Evolutionary conservation across 1,140 invertebrate species (phyloP).

Genomic region (Helicoverpa zea): DNA sequence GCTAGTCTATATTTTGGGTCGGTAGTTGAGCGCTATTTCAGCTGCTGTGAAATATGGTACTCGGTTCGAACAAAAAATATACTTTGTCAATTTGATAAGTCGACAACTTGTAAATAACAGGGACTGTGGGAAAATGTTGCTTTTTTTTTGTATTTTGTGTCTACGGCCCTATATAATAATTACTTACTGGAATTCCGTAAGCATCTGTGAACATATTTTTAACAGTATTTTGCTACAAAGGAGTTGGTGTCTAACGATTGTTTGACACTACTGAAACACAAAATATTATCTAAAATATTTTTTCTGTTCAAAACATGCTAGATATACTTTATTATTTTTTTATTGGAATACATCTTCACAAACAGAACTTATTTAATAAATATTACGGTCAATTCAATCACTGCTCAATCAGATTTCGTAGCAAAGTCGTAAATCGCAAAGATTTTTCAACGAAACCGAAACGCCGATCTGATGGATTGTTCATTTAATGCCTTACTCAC

Average conservation of each 20-base stretch:
- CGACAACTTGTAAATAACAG: background rate
- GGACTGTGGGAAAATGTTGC: background rate
- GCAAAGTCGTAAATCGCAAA: constrained; percentile 5
- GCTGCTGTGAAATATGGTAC: constrained; percentile 28
- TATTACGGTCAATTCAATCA: too few relatives aligned
- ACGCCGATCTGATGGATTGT: constrained; percentile 40
- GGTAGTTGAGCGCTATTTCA: constrained; percentile 46
- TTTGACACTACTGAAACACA: too few relatives aligned
- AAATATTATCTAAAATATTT: too few relatives aligned
- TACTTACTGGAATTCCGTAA: too few relatives aligned
- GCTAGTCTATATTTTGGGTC: constrained; percentile 45
- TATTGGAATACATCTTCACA: too few relatives aligned
- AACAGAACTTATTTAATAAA: too few relatives aligned
- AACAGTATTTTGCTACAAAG: too few relatives aligned
- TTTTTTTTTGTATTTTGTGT: background rate
- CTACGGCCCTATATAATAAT: background rate
- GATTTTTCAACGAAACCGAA: constrained; percentile 6
- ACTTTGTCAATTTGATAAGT: constrained; percentile 42
- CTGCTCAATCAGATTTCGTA: background rate
- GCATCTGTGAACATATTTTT: too few relatives aligned
- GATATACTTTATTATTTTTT: too few relatives aligned
- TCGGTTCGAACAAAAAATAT: constrained; percentile 43
- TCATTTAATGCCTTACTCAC: constrained; percentile 51
- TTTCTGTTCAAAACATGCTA: too few relatives aligned
- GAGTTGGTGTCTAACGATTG: too few relatives aligned